Percentiles rank a stretch among this genome's conserved stretches.
These are phyloP conservation scores for Takifugu ocellatus DNA, from an alignment of 2,797 vertebrate genomes.

Conservation along the genomic window DNA sequence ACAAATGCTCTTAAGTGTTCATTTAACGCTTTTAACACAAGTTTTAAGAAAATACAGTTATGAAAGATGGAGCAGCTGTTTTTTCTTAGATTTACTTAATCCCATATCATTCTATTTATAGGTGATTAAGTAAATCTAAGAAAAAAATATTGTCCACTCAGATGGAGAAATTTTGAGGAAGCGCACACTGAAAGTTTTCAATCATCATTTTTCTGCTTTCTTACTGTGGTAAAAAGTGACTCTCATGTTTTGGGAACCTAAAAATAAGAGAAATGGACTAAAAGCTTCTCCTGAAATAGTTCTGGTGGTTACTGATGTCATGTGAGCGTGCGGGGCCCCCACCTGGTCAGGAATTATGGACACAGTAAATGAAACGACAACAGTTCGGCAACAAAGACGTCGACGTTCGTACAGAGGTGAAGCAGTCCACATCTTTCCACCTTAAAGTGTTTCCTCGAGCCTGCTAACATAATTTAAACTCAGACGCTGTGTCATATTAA, in stretches of 20 bases:
- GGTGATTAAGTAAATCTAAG: too few species aligned
- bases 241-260: conserved; percentile 31
- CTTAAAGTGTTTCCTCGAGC: conserved; percentile 26
- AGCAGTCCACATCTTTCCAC: conserved; percentile 30
- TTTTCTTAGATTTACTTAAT: too few species aligned
- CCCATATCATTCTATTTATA: too few species aligned
- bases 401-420: conserved; percentile 28
- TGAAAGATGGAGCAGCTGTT: too few species aligned
- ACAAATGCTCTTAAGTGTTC: not conserved
- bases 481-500: conserved; percentile 30
- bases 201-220: not conserved
- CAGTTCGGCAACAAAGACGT: conserved; percentile 25
- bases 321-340: not conserved
- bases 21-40: not conserved
- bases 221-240: conserved; percentile 24
- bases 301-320: conserved; percentile 25
- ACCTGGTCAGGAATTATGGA: not conserved
- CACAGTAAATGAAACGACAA: conserved; percentile 28
- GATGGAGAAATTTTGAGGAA: too few species aligned
- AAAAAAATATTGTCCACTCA: too few species aligned
- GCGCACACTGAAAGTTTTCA: too few species aligned
- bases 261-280: conserved; percentile 40
- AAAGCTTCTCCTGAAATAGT: conserved; percentile 23
- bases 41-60: not conserved
- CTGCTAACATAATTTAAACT: conserved; percentile 19